Base-by-base conservation (phyloP, 2,888 invertebrate genomes). In the Tachina grossa region DNA sequence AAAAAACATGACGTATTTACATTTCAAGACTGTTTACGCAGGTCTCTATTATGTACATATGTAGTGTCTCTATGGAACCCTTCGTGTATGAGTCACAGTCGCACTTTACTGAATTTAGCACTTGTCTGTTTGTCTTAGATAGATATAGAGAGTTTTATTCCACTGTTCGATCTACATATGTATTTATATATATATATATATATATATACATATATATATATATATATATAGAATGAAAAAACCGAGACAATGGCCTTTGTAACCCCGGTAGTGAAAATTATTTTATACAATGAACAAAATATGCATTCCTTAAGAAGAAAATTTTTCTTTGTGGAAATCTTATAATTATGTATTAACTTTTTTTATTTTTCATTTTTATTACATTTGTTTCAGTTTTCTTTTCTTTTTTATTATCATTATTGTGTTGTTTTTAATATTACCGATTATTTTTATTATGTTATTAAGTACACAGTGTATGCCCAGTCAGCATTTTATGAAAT, bases 251-350 rank as follows among this genome's bases (percentile, higher is more conserved):
- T 9, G 61, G 39, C 49, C 61, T 74, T 31, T 1, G 11, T 22
- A 51, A 68, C 6, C 77, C 77, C 68, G 77, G 59, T 68, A 68
- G 68, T 39, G 0, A 19, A 19, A 13, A 39, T 45, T 39, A 13
- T 76, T 19, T 51, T 53, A 51, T 43, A 61, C 59, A 69, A 78
- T 68, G 41, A 68, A 76, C 59, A 74, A 66, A 22, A 47, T 31
- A 55, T 49, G 49, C 53, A 41, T 45, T 69, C 19, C 13, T 57
- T 71, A 1, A 31, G 14, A n/a, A 55, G 63, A 75, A 71, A 82
- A 53, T 69, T 63, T 69, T 68, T 63, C 68, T 75, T 81, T 61
- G 75, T 81, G 61, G 16, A 63, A 71, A 45, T 53, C 31, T 55
- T 4, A 31, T 53, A 43, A 69, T 51, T 31, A n/a, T n/a, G n/a